Percentiles rank a stretch among this genome's conserved stretches.
phyloP scores from a whole-genome alignment of 2,888 invertebrate species.

The Pseudococcus longispinus region DNA sequence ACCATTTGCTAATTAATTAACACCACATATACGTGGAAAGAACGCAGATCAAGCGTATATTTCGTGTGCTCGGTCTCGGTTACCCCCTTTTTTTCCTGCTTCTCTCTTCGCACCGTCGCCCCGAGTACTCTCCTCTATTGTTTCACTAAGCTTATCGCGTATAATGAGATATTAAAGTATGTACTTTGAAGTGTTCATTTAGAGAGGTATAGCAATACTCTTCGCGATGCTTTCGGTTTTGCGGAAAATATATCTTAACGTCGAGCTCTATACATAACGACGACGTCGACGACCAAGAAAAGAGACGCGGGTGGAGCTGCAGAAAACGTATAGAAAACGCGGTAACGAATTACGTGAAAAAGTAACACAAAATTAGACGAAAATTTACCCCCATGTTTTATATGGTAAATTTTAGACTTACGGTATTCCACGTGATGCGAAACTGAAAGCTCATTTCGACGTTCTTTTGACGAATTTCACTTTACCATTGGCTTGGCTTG shows the following conservation, averaged over 20 bases:
- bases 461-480: not conserved
- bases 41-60: conserved; percentile 31
- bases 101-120: not conserved
- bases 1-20: conserved; percentile 34
- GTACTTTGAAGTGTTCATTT: conserved; percentile 34
- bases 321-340: not conserved
- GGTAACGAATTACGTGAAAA: conserved; percentile 6
- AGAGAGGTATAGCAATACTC: conserved; percentile 1
- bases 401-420: not conserved
- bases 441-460: conserved; percentile 1
- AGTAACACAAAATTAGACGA: conserved; percentile 14
- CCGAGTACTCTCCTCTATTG: not conserved
- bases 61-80: not conserved
- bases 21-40: conserved; percentile 18
- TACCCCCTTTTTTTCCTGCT: conserved; percentile 4
- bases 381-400: not conserved
- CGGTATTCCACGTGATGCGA: not conserved
- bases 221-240: conserved; percentile 13
- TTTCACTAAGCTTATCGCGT: conserved; percentile 22
- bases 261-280: not conserved
- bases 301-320: not conserved
- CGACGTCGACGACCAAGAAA: not conserved
- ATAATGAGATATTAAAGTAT: conserved; percentile 34
- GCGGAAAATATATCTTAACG: conserved; percentile 25
- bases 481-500: not conserved